These are phyloP conservation scores for Hormaphis cornu DNA, from an alignment of 1,140 invertebrate species.

Conservation along the genomic window DNA sequence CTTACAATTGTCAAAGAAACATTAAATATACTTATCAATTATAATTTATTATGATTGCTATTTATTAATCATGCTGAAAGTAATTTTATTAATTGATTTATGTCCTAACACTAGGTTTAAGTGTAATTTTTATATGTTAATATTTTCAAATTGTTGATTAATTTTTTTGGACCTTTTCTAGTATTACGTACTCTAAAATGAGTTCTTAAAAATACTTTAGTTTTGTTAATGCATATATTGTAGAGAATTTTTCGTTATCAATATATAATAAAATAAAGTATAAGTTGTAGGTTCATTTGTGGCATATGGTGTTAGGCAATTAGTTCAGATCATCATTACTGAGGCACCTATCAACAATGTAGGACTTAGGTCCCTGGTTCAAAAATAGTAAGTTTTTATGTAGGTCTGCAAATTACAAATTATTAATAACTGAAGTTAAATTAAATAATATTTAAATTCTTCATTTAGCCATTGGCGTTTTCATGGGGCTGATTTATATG, in stretches of 20 bases:
- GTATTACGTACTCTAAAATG: too few species aligned
- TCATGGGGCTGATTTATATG: too few species aligned
- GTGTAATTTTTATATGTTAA: neutral
- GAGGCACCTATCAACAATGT: slow-evolving; percentile 18
- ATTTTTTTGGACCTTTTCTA: neutral
- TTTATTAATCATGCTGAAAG: slow-evolving; percentile 7
- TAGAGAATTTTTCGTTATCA: slow-evolving; percentile 1
- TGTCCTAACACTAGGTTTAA: neutral
- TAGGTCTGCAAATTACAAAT: slow-evolving; percentile 8
- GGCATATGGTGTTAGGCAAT: slow-evolving; percentile 14
- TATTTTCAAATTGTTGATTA: neutral
- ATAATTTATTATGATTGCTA: too few species aligned
- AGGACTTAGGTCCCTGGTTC: slow-evolving; percentile 20
- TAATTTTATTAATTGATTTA: neutral
- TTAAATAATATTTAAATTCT: neutral
- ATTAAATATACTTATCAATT: neutral
- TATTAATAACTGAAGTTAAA: neutral
- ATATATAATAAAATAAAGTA: slow-evolving; percentile 2
- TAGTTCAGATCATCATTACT: slow-evolving; percentile 25
- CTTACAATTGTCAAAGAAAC: neutral
- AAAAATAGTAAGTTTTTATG: slow-evolving; percentile 25
- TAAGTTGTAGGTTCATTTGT: slow-evolving; percentile 14
- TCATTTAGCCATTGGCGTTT: too few species aligned
- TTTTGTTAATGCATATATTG: neutral
- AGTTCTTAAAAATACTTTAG: too few species aligned